phyloP scores from a whole-genome alignment of 2,113 vertebrate genomes.

The Chamaea fasciata region DNA sequence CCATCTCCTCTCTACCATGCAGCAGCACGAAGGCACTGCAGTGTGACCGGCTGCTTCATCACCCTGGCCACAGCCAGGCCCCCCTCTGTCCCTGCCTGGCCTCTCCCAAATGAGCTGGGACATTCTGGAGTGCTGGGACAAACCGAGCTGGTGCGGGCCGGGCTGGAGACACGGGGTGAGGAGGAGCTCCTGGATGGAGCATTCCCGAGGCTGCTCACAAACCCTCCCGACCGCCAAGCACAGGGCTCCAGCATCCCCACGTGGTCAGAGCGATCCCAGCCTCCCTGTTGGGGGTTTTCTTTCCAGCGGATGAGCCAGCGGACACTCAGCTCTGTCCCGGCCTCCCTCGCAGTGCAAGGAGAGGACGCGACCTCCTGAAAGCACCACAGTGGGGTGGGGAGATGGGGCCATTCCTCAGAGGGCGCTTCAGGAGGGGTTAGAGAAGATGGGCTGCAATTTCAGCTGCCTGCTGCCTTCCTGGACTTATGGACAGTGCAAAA shows the following conservation, averaged over 20 bases:
- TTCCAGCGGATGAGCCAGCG: rapidly evolving
- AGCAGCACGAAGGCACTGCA: rapidly evolving
- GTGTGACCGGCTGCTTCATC: rapidly evolving
- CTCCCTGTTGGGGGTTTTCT: not conserved
- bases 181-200: not conserved
- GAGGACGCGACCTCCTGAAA: not conserved
- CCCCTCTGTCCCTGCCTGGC: not conserved
- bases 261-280: not conserved
- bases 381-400: not conserved
- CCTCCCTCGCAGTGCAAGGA: no score
- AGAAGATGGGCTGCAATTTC: not conserved
- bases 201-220: not conserved
- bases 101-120: rapidly evolving
- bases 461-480: not conserved
- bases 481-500: rapidly evolving
- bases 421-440: not conserved
- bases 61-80: not conserved
- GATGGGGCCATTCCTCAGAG: not conserved
- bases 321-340: not conserved
- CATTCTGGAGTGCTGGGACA: not conserved
- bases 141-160: rapidly evolving
- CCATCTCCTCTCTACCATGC: rapidly evolving
- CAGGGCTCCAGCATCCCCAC: conserved; percentile 41
- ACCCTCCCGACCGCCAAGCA: not conserved
- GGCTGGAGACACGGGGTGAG: not conserved